Evolutionary conservation across 2,113 vertebrate species (phyloP).

Genomic region (Corythaixoides concolor): DNA sequence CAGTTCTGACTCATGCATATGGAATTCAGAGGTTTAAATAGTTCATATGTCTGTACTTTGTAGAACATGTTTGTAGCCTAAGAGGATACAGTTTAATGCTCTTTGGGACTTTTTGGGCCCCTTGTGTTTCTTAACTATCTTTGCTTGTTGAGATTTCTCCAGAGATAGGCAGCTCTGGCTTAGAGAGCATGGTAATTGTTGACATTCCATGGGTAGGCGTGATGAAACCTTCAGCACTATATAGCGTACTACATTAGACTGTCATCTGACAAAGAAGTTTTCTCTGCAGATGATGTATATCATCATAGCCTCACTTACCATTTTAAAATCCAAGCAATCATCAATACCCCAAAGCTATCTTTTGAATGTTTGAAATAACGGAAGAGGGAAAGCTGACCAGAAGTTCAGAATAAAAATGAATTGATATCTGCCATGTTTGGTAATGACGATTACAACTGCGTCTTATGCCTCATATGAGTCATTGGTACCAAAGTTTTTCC

Average conservation of each 20-base stretch:
- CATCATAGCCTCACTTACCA: neutral
- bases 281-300: neutral
- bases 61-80: neutral
- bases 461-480: neutral
- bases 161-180: neutral
- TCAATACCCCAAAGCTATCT: neutral
- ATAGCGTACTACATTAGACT: neutral
- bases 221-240: neutral
- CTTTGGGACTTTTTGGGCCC: neutral
- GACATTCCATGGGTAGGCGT: neutral
- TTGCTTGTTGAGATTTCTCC: neutral
- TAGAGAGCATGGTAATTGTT: conserved; percentile 9
- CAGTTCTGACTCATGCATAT: conserved; percentile 12
- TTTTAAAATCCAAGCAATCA: neutral
- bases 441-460: neutral
- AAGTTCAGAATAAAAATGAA: neutral
- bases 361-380: neutral
- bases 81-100: conserved; percentile 24
- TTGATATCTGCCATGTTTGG: neutral
- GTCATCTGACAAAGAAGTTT: neutral
- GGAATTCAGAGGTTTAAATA: conserved; percentile 29
- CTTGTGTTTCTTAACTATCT: conserved; percentile 12
- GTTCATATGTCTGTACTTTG: conserved; percentile 22
- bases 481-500: neutral
- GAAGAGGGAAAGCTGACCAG: neutral